Evolutionary conservation across 2,113 vertebrate species (phyloP).

Genomic region (Brachypteracias leptosomus): DNA sequence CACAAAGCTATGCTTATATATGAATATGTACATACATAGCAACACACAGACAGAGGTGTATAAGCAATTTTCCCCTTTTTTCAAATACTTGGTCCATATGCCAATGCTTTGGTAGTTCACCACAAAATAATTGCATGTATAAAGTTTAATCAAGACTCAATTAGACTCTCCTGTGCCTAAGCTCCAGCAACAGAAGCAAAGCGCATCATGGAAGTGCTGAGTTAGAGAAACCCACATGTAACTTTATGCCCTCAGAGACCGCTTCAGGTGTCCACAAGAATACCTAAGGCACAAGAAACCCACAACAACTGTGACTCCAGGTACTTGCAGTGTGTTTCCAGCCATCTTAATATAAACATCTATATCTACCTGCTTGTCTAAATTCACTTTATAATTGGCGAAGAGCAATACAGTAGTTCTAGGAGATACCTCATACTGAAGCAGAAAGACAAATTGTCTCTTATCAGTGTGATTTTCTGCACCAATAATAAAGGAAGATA

Average conservation of each 20-base stretch:
- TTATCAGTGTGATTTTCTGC: not conserved
- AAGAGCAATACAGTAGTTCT: not conserved
- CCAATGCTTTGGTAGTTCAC: not conserved
- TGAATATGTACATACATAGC: not conserved
- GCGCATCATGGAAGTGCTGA: rapidly evolving
- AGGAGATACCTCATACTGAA: not conserved
- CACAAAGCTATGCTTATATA: not conserved
- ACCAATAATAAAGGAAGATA: not conserved
- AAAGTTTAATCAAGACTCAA: not conserved
- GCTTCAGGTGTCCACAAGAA: not conserved
- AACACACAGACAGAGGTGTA: not conserved
- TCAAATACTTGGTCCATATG: not conserved
- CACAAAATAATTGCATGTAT: not conserved
- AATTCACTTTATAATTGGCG: not conserved
- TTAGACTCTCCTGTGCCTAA: not conserved
- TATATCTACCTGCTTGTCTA: not conserved
- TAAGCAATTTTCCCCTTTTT: not conserved
- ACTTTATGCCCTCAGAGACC: not conserved
- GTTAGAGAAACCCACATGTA: not conserved
- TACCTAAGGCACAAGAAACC: not conserved
- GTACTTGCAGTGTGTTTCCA: not conserved
- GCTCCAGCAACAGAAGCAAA: not conserved
- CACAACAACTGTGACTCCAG: not conserved
- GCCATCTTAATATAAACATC: not conserved
- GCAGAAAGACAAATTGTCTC: not conserved